Conservation (phyloP, 2,797 vertebrate genomes). For the Acipenser transmontanus region DNA sequence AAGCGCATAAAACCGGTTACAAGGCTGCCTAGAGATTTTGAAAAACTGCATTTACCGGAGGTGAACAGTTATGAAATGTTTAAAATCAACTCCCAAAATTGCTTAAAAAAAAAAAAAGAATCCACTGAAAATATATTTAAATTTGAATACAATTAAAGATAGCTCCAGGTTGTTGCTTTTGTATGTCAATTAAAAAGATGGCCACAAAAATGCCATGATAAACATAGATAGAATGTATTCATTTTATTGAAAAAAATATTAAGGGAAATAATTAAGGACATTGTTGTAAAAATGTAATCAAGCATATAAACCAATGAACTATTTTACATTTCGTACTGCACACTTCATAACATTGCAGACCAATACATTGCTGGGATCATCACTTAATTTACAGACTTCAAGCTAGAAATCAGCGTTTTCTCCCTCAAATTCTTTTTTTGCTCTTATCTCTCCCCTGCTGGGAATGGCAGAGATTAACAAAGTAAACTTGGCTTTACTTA, state of each 20-base stretch:
- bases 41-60: slow-evolving; percentile 49
- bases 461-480: slow-evolving; percentile 73
- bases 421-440: slow-evolving; percentile 22
- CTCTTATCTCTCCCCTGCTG: slow-evolving; percentile 65
- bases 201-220: background rate
- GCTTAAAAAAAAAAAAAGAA: background rate
- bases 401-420: slow-evolving; percentile 26
- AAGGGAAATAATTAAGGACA: no score
- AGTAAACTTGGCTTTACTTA: slow-evolving; percentile 77
- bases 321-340: no score
- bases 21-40: slow-evolving; percentile 65
- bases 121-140: background rate
- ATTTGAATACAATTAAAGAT: slow-evolving; percentile 2
- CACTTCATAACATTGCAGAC: background rate
- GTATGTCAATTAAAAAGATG: background rate
- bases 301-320: no score
- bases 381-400: slow-evolving; percentile 3
- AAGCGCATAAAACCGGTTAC: slow-evolving; percentile 63
- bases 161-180: background rate
- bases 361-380: slow-evolving; percentile 1
- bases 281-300: no score
- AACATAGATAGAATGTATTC: no score
- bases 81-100: background rate
- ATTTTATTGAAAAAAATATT: no score
- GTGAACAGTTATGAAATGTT: slow-evolving; percentile 12